Conservation (phyloP, 2,888 invertebrate genomes). For the Gasteruption jaculator region DNA sequence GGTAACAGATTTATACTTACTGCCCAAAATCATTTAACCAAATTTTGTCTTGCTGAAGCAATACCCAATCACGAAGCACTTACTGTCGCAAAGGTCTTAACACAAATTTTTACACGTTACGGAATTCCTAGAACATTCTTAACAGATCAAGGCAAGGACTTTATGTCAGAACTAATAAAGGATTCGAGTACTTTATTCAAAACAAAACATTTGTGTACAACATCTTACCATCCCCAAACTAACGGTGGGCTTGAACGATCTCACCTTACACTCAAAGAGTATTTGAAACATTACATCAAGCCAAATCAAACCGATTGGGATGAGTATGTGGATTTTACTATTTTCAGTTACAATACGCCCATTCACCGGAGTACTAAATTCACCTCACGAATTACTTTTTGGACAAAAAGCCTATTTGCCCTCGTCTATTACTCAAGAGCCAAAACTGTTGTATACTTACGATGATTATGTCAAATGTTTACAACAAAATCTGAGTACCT, state of each 20-base stretch:
- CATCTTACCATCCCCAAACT: constrained; percentile 28
- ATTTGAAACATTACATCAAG: too few species aligned
- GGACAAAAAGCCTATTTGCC: too few species aligned
- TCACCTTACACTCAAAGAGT: constrained; percentile 20
- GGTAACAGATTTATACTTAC: constrained; percentile 24
- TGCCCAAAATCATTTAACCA: constrained; percentile 15
- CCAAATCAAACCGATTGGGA: constrained; percentile 24
- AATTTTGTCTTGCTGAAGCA: constrained; percentile 14
- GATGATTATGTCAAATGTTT: too few species aligned
- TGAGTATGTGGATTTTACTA: constrained; percentile 20
- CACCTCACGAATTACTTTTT: constrained; percentile 8
- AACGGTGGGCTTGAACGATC: too few species aligned
- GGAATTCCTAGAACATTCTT: constrained; percentile 24
- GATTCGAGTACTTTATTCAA: constrained; percentile 19
- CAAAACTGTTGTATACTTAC: neutral
- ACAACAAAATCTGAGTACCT: constrained; percentile 16
- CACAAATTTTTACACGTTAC: constrained; percentile 19
- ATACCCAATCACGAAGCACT: constrained; percentile 20
- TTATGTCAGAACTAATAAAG: constrained; percentile 20
- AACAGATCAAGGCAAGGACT: constrained; percentile 24
- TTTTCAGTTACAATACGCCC: constrained; percentile 22
- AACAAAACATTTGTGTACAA: constrained; percentile 18
- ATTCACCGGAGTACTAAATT: constrained; percentile 16
- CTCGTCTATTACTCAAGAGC: constrained; percentile 4
- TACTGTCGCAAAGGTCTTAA: constrained; percentile 18